phyloP scores from a whole-genome alignment of 2,113 vertebrate genomes.

The Gymnorhina tibicen region DNA sequence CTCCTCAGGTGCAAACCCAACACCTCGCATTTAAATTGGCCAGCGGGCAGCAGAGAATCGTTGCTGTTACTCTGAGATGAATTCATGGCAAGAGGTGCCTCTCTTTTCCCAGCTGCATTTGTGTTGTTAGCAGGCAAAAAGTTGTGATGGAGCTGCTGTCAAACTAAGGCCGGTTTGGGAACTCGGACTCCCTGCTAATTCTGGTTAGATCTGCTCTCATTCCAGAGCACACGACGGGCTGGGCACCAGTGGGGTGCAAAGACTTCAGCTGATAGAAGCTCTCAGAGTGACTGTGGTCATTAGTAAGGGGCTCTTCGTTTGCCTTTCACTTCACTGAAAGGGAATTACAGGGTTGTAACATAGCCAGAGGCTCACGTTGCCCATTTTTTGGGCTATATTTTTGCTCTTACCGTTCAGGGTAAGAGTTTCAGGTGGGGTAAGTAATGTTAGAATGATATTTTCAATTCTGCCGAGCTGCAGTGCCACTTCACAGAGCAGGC shows the following conservation, averaged over 20 bases:
- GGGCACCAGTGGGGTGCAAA: not conserved
- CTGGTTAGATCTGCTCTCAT: not conserved
- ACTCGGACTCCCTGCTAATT: fast-evolving
- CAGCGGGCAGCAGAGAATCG: not conserved
- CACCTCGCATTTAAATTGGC: not conserved
- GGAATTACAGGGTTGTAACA: not conserved
- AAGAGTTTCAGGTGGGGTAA: not conserved
- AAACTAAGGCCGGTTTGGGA: not conserved
- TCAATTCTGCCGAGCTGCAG: not conserved
- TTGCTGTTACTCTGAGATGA: not conserved
- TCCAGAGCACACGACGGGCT: not conserved
- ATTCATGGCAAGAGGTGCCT: not conserved
- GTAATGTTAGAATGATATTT: not conserved
- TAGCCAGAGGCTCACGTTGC: fast-evolving
- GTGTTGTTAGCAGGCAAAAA: not conserved
- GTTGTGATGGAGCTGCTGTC: not conserved
- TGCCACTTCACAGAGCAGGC: not conserved
- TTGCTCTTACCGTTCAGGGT: not conserved
- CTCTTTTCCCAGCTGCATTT: not conserved
- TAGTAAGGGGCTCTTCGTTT: not conserved
- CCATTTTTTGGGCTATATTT: not conserved
- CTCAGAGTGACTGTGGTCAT: not conserved
- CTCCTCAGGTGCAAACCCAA: not conserved
- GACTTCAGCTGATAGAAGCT: not conserved
- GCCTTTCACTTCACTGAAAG: not conserved